A percentile compares a stretch with the other conserved stretches of the same genome.
These are phyloP conservation scores for Theodoxus fluviatilis DNA, from an alignment of 2,888 invertebrate species.

Conservation along the genomic window DNA sequence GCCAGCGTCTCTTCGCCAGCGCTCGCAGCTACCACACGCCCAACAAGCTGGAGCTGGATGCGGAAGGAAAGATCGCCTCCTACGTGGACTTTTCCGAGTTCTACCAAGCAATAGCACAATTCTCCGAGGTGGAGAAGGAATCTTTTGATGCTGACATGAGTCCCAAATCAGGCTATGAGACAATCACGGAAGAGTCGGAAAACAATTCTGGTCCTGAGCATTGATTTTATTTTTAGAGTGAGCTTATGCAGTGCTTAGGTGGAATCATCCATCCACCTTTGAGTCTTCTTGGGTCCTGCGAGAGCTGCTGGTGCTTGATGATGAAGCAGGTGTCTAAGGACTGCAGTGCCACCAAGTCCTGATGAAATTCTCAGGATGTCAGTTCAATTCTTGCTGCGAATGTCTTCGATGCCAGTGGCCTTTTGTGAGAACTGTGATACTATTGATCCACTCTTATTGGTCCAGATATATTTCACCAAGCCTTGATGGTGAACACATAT, in stretches of 20 bases:
- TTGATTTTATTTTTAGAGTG: too few species aligned
- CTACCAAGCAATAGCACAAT: constrained; percentile 52
- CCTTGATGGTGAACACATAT: too few species aligned
- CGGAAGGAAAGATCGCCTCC: constrained; percentile 76
- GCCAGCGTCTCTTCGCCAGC: constrained; percentile 44
- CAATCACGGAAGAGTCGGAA: constrained; percentile 56
- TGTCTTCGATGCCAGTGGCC: too few species aligned
- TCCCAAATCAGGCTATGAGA: constrained; percentile 56
- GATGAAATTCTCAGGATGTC: too few species aligned
- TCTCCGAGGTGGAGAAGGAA: constrained; percentile 56
- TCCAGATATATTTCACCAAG: too few species aligned
- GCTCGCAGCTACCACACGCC: constrained; percentile 37
- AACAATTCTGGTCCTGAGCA: constrained; percentile 34
- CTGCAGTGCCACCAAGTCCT: too few species aligned
- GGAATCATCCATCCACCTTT: background rate
- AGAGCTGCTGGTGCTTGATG: background rate
- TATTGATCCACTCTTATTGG: too few species aligned
- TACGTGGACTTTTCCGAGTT: constrained; percentile 86
- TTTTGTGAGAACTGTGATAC: too few species aligned
- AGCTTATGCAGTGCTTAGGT: too few species aligned
- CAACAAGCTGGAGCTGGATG: constrained; percentile 69
- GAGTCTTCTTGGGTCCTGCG: background rate
- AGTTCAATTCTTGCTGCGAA: too few species aligned
- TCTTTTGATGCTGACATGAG: constrained; percentile 52
- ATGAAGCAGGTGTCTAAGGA: background rate